Base-by-base conservation (phyloP, 1,140 invertebrate genomes). In the Panagrolaimus sp. region DNA sequence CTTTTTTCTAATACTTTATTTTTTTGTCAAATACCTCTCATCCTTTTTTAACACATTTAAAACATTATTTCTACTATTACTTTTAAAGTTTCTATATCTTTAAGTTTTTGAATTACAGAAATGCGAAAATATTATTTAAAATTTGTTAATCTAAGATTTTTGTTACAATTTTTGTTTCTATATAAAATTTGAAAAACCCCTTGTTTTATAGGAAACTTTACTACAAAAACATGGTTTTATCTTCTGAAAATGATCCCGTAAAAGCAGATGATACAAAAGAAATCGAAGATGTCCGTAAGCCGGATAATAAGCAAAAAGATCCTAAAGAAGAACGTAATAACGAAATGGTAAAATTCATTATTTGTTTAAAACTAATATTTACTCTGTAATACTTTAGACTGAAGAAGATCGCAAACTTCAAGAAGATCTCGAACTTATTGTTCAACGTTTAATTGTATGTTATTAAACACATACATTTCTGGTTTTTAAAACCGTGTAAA, bases 371-470 rank as follows among this genome's bases (percentile, higher is more conserved):
- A 11, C 27, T 57, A 14, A 23, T n/a, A 20, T 2, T 2, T n/a
- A n/a, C n/a, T n/a, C n/a, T n/a, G n/a, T n/a, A 8, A 20, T 11
- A 57, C 72, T 84, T 72, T 71, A 87, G 86, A 86, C 85, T 38
- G 94, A 98, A 84, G 94, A 97, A 86, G 94, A 98, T 83, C 93
- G 92, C 84, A 88, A 91, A 51, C 85, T 98, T 3, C 91, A 96
- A 85, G 93, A 97, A 77, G 93, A 98, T 81, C 85, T 98, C 25
- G 92, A 91, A 79, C 87, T 94, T 86, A 87, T 95, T 65, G 92
- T 98, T 23, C 91, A 93, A 79, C 89, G 91, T 78, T 85, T 96
- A 7, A 85, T 84, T 87, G 51, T 57, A 57, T 4, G n/a, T 20
- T 57, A 25, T 57, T n/a, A 5, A 8, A n/a, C n/a, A n/a, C n/a